A percentile compares a stretch with the other conserved stretches of the same genome.
Conservation (phyloP, 1,140 invertebrate species). For the Nasonia vitripennis region DNA sequence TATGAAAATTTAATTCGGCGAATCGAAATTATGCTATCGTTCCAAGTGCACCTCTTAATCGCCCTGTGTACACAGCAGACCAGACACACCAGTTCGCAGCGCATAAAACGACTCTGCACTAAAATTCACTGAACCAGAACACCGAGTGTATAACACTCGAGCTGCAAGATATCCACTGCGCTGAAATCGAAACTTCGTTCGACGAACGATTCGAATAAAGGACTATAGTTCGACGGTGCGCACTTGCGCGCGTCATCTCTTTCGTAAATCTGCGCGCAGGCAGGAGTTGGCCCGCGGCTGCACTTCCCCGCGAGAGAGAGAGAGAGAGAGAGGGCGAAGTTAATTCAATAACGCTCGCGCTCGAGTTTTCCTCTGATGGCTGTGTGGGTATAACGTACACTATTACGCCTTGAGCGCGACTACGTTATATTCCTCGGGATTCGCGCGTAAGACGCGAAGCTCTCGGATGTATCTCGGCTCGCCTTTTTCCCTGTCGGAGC, state of each 20-base stretch:
- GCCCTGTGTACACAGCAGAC: background rate
- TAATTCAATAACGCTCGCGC: slow-evolving; percentile 8
- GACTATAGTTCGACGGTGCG: no score
- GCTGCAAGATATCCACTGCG: no score
- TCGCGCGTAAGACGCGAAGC: background rate
- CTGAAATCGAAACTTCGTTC: no score
- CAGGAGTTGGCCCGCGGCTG: background rate
- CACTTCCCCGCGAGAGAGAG: background rate
- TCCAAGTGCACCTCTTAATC: background rate
- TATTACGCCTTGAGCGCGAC: background rate
- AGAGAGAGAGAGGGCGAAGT: background rate
- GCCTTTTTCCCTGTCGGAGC: background rate
- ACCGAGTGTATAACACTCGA: no score
- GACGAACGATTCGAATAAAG: no score
- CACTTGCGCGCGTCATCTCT: background rate
- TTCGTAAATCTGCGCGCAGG: background rate
- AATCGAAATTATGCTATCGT: background rate
- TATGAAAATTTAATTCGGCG: background rate
- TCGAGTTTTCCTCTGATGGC: background rate
- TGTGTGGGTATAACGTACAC: background rate
- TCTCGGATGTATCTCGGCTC: background rate
- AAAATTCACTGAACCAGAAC: no score
- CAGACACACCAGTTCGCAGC: no score
- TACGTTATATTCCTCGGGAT: background rate
- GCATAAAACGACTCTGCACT: no score